phyloP scores from a whole-genome alignment of 2,888 invertebrate genomes.

The Anarsia innoxiella region DNA sequence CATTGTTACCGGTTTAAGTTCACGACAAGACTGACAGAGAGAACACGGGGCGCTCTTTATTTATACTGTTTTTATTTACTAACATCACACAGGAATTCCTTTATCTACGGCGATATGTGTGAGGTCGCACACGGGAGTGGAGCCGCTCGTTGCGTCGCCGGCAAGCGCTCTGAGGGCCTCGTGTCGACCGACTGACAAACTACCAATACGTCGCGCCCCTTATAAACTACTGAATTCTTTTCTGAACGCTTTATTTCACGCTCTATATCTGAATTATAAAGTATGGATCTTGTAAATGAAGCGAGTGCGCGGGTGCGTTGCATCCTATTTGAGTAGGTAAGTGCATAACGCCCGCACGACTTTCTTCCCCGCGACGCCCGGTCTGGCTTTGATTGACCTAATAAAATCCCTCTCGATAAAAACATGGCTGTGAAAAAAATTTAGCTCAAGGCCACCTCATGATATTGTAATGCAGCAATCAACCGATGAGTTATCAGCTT shows the following conservation, averaged over 20 bases:
- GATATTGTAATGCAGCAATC: neutral
- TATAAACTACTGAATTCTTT: slow-evolving; percentile 63
- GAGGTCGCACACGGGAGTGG: slow-evolving; percentile 26
- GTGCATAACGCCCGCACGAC: slow-evolving; percentile 13
- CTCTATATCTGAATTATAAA: slow-evolving; percentile 67
- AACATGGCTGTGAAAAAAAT: slow-evolving; percentile 36
- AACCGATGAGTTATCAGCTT: no score
- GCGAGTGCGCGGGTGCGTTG: slow-evolving; percentile 17
- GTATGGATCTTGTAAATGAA: slow-evolving; percentile 51
- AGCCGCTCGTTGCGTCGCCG: slow-evolving; percentile 26
- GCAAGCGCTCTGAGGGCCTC: slow-evolving; percentile 38
- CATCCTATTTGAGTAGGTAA: no score
- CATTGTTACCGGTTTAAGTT: slow-evolving; percentile 50
- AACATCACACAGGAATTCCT: slow-evolving; percentile 61
- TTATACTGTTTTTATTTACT: slow-evolving; percentile 68
- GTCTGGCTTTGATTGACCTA: slow-evolving; percentile 49
- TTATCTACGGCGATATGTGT: slow-evolving; percentile 37
- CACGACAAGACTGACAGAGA: slow-evolving; percentile 50
- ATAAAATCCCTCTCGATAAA: slow-evolving; percentile 34
- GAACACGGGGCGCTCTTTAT: slow-evolving; percentile 52
- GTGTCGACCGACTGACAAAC: slow-evolving; percentile 47
- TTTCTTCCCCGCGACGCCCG: slow-evolving; percentile 19
- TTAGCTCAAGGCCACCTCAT: slow-evolving; percentile 39
- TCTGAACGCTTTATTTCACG: slow-evolving; percentile 66
- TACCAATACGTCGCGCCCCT: slow-evolving; percentile 49